Evolutionary conservation across 2,113 vertebrate species (phyloP).

Genomic region (Protomyctophum bolini): DNA sequence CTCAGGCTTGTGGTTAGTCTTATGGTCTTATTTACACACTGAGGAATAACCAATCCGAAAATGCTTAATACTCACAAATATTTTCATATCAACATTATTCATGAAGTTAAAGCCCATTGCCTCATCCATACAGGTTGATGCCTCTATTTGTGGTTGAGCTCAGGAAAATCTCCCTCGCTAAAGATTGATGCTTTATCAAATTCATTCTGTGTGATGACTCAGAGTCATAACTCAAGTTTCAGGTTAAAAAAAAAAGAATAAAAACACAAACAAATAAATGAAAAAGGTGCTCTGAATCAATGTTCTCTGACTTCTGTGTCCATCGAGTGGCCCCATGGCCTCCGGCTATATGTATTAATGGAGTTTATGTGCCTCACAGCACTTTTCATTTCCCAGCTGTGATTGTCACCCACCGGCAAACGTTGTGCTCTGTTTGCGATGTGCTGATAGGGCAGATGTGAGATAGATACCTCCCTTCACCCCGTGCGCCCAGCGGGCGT

Average conservation of each 20-base stretch:
- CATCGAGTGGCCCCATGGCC: constrained; percentile 42
- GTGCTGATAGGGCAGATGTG: constrained; percentile 70
- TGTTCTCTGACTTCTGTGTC: constrained; percentile 68
- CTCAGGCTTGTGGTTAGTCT: too few species aligned
- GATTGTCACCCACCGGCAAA: constrained; percentile 54
- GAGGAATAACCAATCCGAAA: too few species aligned
- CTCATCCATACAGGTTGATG: too few species aligned
- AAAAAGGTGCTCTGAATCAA: constrained; percentile 55
- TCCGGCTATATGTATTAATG: constrained; percentile 66
- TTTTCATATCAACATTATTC: too few species aligned
- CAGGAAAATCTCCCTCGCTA: too few species aligned
- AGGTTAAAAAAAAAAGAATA: too few species aligned
- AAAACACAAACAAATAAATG: constrained; percentile 16
- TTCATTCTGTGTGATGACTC: background rate
- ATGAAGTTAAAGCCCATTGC: too few species aligned
- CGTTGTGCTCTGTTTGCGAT: constrained; percentile 49
- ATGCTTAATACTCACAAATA: too few species aligned
- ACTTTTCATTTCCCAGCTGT: constrained; percentile 72
- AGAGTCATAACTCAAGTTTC: background rate
- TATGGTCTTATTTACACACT: too few species aligned
- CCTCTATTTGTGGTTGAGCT: too few species aligned
- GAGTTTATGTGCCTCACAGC: constrained; percentile 75
- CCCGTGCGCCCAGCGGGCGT: background rate
- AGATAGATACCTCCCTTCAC: constrained; percentile 39
- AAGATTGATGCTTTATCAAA: too few species aligned